Evolutionary conservation across 2,113 vertebrate species (phyloP), one percentile per base, ranked within the genome.

Genomic region (Chiloscyllium plagiosum): DNA sequence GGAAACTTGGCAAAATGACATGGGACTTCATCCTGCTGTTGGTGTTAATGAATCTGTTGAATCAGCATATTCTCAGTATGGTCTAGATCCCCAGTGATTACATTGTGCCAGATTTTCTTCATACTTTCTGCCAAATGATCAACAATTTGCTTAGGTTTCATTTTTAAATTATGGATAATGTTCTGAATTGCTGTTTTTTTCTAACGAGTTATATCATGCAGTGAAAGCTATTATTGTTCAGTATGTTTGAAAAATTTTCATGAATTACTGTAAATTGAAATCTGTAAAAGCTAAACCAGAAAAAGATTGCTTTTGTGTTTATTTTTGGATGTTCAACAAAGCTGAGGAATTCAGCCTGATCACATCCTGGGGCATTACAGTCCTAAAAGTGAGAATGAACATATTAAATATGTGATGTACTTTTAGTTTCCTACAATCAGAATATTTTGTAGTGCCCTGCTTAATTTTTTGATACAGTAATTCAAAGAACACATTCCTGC

Each of bases 31-130:
- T 97, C 97, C 98, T 96, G 96, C 96, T 96, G 97, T 97, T 97
- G 97, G 96, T 97, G 98, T 97, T 95, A 97, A 97, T 98, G 97
- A 98, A 98, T 98, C 97, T 98, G 98, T 98, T 97, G 98, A 98
- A 97, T 99, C 98, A 99, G 98, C 98, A 98, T 97, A 97, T 98
- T 97, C 98, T 98, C 97, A 96, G 98, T 98, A 97, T 98, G 97
- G 97, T 96, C 97, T 96, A 96, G 97, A 98, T 98, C 98, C 98
- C 98, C 97, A 97, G 97, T 98, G 98, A 98, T 98, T 96, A 78
- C 96, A 95, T 97, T 97, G 97, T 98, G 98, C 99, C 99, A 99
- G 98, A 97, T 98, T 98, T 97, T 97, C 97, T 97, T 72, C 96
- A 96, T 72, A 69, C 94, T 96, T 97, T 97, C 97, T 98, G 98